phyloP scores from a whole-genome alignment of 2,888 invertebrate genomes.

The Mimachlamys varia region DNA sequence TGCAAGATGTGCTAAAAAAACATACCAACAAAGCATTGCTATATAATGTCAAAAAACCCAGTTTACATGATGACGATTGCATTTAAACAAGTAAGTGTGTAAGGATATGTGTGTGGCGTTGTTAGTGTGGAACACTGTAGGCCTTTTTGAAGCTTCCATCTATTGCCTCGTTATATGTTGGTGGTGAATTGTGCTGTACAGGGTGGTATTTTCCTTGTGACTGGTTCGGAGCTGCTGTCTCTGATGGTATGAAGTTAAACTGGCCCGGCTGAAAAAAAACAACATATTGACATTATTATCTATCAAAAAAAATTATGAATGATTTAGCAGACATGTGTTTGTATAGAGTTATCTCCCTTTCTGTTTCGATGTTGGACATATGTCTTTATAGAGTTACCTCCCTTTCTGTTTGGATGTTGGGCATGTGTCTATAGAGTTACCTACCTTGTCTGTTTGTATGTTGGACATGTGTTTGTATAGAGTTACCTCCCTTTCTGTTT shows the following conservation, averaged over 20 bases:
- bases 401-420: neutral
- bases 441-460: too few species aligned
- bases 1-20: too few species aligned
- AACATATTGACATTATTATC: too few species aligned
- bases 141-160: slow-evolving; percentile 43
- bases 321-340: too few species aligned
- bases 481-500: neutral
- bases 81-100: too few species aligned
- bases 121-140: slow-evolving; percentile 5
- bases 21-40: too few species aligned
- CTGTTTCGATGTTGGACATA: neutral
- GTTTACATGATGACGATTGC: too few species aligned
- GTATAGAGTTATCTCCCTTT: neutral
- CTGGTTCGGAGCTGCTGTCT: neutral
- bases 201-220: slow-evolving; percentile 11
- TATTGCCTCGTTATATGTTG: slow-evolving; percentile 36
- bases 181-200: slow-evolving; percentile 37
- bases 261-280: neutral
- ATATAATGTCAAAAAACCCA: too few species aligned
- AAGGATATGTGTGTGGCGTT: neutral
- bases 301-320: too few species aligned
- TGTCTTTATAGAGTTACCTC: neutral
- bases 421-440: neutral
- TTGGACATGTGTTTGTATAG: too few species aligned
- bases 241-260: neutral